phyloP scores from a whole-genome alignment of 2,797 vertebrate species.

The Myripristis murdjan region DNA sequence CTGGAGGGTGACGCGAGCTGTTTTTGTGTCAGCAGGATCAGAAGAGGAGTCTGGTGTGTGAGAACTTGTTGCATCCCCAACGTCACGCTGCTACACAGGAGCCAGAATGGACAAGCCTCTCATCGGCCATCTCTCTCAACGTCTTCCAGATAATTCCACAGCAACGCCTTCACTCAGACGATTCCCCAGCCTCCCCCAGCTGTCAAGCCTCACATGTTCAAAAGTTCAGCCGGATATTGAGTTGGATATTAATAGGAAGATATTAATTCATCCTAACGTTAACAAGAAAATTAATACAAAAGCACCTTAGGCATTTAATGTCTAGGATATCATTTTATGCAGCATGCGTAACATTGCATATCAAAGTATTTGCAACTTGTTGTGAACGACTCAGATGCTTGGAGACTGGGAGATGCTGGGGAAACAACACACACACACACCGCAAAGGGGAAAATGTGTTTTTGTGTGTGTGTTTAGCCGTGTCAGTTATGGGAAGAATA shows the following conservation, averaged over 20 bases:
- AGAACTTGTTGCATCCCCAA: constrained; percentile 84
- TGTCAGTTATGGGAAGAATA: constrained; percentile 55
- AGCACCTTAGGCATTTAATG: constrained; percentile 10
- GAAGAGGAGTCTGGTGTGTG: constrained; percentile 92
- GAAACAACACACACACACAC: constrained; percentile 41
- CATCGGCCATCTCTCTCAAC: constrained; percentile 57
- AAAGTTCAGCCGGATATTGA: constrained; percentile 4
- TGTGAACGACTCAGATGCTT: constrained; percentile 34
- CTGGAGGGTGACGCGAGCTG: constrained; percentile 39
- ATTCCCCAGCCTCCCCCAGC: constrained; percentile 50
- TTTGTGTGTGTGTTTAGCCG: constrained; percentile 37
- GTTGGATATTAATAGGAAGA: neutral
- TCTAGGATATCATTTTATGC: constrained; percentile 8
- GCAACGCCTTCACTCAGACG: constrained; percentile 48
- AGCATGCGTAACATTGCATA: constrained; percentile 19
- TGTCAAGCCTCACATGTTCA: constrained; percentile 34
- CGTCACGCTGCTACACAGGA: constrained; percentile 82
- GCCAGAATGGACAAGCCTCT: constrained; percentile 82
- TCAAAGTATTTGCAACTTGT: constrained; percentile 4
- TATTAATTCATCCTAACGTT: neutral
- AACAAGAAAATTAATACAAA: neutral
- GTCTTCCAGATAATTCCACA: constrained; percentile 73
- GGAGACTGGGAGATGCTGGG: constrained; percentile 58
- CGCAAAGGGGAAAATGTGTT: constrained; percentile 41
- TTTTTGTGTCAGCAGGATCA: constrained; percentile 86